Percentiles rank a stretch among this genome's conserved stretches.
phyloP scores from a whole-genome alignment of 2,797 vertebrate species.

The Diglossa cyanea region DNA sequence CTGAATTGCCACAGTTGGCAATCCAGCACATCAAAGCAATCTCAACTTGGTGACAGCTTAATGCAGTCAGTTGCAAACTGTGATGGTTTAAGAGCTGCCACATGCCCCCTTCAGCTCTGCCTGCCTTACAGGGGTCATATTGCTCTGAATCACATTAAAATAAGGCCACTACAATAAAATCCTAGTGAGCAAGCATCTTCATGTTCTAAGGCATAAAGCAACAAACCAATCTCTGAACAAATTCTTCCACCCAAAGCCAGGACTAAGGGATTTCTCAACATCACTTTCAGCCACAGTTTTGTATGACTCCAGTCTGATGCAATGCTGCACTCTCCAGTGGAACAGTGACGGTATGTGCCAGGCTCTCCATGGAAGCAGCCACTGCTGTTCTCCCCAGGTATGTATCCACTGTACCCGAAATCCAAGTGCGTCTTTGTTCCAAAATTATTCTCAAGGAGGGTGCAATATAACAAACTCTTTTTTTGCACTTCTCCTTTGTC shows the following conservation, averaged over 20 bases:
- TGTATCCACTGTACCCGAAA: neutral
- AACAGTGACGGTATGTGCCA: neutral
- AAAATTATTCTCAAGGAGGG: neutral
- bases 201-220: neutral
- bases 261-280: neutral
- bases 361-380: neutral
- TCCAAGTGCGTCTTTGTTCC: neutral
- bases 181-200: neutral
- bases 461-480: neutral
- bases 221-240: neutral
- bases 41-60: neutral
- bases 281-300: neutral
- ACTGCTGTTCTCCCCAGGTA: neutral
- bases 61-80: neutral
- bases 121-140: neutral
- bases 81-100: neutral
- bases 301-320: neutral
- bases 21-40: neutral
- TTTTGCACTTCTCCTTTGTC: neutral
- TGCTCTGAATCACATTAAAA: neutral
- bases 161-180: neutral
- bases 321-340: neutral
- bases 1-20: neutral
- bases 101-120: accelerated
- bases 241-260: neutral